These are phyloP conservation scores for Lacanobia oleracea DNA, from an alignment of 2,888 invertebrate species.

Conservation along the genomic window DNA sequence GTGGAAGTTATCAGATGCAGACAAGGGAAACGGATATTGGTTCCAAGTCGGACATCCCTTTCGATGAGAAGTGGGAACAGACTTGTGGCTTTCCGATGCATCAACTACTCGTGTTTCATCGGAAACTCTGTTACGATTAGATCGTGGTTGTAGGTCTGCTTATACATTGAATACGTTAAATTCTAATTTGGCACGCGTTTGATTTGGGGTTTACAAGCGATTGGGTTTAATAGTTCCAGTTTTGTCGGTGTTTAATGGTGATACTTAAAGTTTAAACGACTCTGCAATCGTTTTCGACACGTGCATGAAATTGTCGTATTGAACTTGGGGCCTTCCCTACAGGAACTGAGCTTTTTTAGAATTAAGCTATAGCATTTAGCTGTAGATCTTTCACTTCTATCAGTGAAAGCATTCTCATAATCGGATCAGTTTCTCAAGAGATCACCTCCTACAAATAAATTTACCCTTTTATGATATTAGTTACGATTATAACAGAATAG, in stretches of 20 bases:
- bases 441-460: not conserved
- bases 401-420: not conserved
- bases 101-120: slow-evolving; percentile 14
- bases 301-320: not conserved
- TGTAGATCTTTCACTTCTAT: not conserved
- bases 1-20: slow-evolving; percentile 59
- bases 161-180: slow-evolving; percentile 13
- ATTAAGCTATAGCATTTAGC: not conserved
- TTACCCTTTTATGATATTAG: not conserved
- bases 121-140: slow-evolving; percentile 20
- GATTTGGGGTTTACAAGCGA: slow-evolving; percentile 43
- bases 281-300: not conserved
- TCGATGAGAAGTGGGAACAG: slow-evolving; percentile 31
- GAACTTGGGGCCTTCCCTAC: not conserved
- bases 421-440: not conserved
- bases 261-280: slow-evolving; percentile 14
- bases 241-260: slow-evolving; percentile 5
- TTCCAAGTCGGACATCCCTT: slow-evolving; percentile 63
- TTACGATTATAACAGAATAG: not conserved
- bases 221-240: slow-evolving; percentile 37
- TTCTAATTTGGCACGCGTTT: slow-evolving; percentile 36
- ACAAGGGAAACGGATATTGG: slow-evolving; percentile 73
- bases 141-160: slow-evolving; percentile 8
- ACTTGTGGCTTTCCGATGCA: slow-evolving; percentile 14
- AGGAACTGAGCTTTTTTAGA: not conserved